Base-by-base conservation (phyloP, 2,113 vertebrate species). In the Oreocharis arfaki region DNA sequence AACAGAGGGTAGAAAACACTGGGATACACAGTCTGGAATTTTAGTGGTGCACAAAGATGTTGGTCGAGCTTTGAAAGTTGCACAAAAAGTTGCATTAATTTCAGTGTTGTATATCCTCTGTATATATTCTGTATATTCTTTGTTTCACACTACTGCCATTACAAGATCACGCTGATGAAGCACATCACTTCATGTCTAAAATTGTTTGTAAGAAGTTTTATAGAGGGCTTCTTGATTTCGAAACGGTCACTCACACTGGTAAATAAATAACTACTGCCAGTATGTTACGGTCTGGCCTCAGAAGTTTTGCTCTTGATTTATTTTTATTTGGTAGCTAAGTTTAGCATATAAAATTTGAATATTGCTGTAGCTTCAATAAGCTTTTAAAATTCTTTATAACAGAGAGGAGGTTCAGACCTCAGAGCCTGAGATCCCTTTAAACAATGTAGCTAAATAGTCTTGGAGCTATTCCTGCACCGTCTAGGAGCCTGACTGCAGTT, bases 91-190 rank as follows among this genome's bases (percentile, higher is more conserved):
- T 67, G 21, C 10, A 9, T 46, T 16, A 24, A 46, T 49, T 57
- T 56, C 22, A 44, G 14, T 57, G 14, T 16, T 50, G 0, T 1
- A 2, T n/a, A 35, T 49, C 59, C 13, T 71, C 26, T 35, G 19
- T 41, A 11, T 11, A n/a, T n/a, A n/a, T n/a, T n/a, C n/a, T 4
- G 22, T 2, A 0, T 16, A 16, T 2, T 23, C 13, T 15, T 56
- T 27, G 7, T 71, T 79, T 68, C 32, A 23, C 5, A 1, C 10
- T 17, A 8, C 37, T 57, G 28, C 33, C 49, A 3, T 57, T n/a
- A 15, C 20, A 30, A 22, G 19, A 16, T 4, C 35, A 37, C 35
- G 27, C 16, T 60, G 7, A 35, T 1, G 20, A 63, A 87, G 30
- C 6, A 6, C 7, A 32, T 30, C 8, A 14, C 7, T 33, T 19